Evolutionary conservation across 1,140 invertebrate genomes (phyloP).

Genomic region (Tetramorium alpestre): DNA sequence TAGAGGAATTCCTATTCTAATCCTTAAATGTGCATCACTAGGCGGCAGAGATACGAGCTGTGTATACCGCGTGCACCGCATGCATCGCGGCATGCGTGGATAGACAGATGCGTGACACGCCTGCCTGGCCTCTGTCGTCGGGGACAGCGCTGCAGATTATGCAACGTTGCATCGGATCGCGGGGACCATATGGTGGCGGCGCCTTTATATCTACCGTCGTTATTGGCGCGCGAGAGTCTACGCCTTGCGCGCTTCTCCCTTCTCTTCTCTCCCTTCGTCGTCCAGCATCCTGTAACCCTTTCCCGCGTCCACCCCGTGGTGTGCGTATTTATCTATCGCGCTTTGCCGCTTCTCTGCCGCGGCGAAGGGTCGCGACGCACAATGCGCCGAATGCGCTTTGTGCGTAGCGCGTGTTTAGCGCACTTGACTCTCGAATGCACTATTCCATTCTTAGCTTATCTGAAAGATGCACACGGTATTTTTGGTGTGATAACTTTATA

Average conservation of each 20-base stretch:
- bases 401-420: constrained; percentile 13
- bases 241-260: constrained; percentile 57
- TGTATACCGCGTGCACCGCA: constrained; percentile 6
- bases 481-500: constrained; percentile 33
- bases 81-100: constrained; percentile 32
- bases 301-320: constrained; percentile 47
- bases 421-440: background rate
- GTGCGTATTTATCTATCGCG: constrained; percentile 61
- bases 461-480: background rate
- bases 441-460: constrained; percentile 11
- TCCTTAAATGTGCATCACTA: constrained; percentile 8
- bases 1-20: constrained; percentile 27
- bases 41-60: constrained; percentile 8
- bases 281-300: constrained; percentile 33
- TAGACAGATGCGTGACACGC: constrained; percentile 82
- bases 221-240: constrained; percentile 77
- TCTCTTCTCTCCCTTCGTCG: constrained; percentile 48
- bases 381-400: constrained; percentile 45
- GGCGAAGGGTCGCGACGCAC: constrained; percentile 47
- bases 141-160: constrained; percentile 75
- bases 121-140: constrained; percentile 70
- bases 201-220: constrained; percentile 80
- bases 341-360: constrained; percentile 47
- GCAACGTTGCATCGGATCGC: constrained; percentile 73
- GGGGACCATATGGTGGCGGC: constrained; percentile 80